A percentile compares a stretch with the other conserved stretches of the same genome.
phyloP scores from a whole-genome alignment of 1,140 invertebrate species.

The Chionoecetes opilio region DNA sequence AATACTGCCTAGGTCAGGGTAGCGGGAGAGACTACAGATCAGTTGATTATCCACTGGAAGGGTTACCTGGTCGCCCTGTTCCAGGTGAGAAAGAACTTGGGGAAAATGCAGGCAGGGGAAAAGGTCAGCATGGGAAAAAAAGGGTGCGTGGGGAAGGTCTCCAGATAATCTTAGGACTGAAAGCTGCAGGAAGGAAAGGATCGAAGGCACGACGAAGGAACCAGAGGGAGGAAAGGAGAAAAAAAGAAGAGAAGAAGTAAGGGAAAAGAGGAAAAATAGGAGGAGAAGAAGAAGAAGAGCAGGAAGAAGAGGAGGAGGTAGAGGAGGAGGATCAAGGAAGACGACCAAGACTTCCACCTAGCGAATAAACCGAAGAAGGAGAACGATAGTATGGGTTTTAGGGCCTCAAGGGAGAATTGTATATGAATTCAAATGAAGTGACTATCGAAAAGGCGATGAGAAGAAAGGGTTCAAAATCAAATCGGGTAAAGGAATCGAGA shows the following conservation, averaged over 20 bases:
- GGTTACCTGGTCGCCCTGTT: neutral
- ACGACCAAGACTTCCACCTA: too few species aligned
- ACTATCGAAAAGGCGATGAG: neutral
- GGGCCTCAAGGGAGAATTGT: neutral
- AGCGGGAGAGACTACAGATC: neutral
- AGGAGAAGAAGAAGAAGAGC: neutral
- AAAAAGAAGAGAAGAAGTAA: neutral
- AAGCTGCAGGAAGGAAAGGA: neutral
- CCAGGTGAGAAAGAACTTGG: neutral
- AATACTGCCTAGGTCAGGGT: neutral
- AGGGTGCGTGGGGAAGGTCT: too few species aligned
- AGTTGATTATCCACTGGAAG: neutral
- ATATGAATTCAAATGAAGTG: neutral
- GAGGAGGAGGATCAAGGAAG: too few species aligned
- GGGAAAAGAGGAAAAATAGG: neutral
- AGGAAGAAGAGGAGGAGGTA: too few species aligned
- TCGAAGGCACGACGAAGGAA: neutral
- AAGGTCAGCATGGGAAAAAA: too few species aligned
- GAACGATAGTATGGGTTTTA: too few species aligned
- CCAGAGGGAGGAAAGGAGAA: neutral
- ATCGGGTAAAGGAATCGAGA: neutral
- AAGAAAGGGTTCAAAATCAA: neutral
- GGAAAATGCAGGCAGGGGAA: neutral
- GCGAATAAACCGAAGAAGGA: too few species aligned
- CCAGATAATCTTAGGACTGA: too few species aligned